Evolutionary conservation across 2,888 invertebrate genomes (phyloP).

Genomic region (Lordiphosa andalusiaca): DNA sequence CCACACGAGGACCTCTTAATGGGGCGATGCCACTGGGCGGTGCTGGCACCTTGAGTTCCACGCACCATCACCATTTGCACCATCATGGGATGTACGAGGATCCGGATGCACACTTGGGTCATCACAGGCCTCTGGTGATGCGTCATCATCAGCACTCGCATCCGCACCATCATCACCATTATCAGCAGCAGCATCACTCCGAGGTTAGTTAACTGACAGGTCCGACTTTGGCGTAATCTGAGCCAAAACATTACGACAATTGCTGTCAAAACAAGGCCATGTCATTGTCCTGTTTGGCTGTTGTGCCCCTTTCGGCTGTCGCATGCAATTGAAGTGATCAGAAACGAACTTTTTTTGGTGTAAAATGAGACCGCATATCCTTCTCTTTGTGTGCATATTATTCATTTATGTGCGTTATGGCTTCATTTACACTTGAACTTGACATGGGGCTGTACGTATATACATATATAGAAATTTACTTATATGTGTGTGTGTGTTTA

Average conservation of each 20-base stretch:
- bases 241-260: slow-evolving; percentile 66
- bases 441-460: slow-evolving; percentile 22
- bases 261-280: slow-evolving; percentile 69
- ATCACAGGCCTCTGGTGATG: slow-evolving; percentile 81
- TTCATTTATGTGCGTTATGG: slow-evolving; percentile 27
- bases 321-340: slow-evolving; percentile 31
- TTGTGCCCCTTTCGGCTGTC: slow-evolving; percentile 30
- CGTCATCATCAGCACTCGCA: slow-evolving; percentile 77
- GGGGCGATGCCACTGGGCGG: slow-evolving; percentile 76
- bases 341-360: slow-evolving; percentile 34
- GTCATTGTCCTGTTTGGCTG: slow-evolving; percentile 51
- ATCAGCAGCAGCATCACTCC: slow-evolving; percentile 76
- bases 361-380: slow-evolving; percentile 65
- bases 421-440: slow-evolving; percentile 63
- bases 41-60: slow-evolving; percentile 82
- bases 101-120: slow-evolving; percentile 84
- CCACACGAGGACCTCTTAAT: slow-evolving; percentile 81
- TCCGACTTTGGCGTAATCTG: slow-evolving; percentile 18
- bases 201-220: slow-evolving; percentile 71
- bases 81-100: slow-evolving; percentile 85
- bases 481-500: slow-evolving; percentile 13
- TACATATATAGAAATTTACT: slow-evolving; percentile 15
- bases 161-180: slow-evolving; percentile 57
- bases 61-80: slow-evolving; percentile 79
- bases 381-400: slow-evolving; percentile 30